These are phyloP conservation scores for Megaceryle alcyon DNA, from an alignment of 2,797 vertebrate species.

Conservation along the genomic window DNA sequence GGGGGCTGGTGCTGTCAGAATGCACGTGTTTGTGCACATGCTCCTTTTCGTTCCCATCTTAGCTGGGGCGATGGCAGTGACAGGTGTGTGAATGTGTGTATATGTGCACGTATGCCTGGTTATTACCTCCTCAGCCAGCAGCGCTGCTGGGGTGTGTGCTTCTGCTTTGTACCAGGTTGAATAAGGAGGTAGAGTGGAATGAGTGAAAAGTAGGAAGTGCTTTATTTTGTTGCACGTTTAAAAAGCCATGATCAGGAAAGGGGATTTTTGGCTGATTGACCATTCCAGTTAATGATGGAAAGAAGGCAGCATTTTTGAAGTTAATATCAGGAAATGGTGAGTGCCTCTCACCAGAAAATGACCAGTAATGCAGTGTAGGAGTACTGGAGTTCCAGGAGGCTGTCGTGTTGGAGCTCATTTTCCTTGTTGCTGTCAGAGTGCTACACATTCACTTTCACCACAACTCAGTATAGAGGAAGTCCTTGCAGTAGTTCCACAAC, in stretches of 20 bases:
- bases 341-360: neutral
- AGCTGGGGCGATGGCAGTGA: neutral
- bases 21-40: neutral
- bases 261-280: neutral
- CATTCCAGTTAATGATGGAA: neutral
- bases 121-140: neutral
- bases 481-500: neutral
- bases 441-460: neutral
- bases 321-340: neutral
- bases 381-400: neutral
- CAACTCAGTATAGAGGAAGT: rapidly evolving
- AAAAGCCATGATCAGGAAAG: neutral
- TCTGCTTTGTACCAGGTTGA: neutral
- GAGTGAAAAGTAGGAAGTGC: neutral
- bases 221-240: neutral
- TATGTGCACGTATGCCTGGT: neutral
- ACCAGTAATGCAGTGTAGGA: neutral
- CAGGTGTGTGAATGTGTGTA: too few relatives aligned
- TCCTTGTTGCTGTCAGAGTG: neutral
- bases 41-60: neutral
- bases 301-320: neutral
- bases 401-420: neutral
- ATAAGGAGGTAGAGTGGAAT: neutral
- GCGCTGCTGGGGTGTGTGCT: rapidly evolving
- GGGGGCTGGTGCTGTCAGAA: too few relatives aligned